Evolutionary conservation across 2,113 vertebrate genomes (phyloP), one percentile per base, ranked within the genome.

Genomic region (Oncorhynchus gorbuscha): DNA sequence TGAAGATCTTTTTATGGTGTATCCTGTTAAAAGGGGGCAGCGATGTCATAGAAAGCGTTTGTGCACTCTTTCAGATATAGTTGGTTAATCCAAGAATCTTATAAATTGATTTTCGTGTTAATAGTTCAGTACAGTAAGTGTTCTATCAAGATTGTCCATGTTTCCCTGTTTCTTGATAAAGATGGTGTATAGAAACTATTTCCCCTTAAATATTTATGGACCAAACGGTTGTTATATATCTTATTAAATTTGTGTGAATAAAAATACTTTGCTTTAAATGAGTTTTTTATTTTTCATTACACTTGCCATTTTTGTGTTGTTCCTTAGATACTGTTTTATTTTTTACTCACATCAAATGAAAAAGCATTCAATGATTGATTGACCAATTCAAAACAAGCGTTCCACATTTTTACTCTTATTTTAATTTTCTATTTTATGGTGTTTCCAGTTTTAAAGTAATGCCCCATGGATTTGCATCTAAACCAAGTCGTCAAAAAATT

Each of bases 241-340:
- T 97, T 96, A 99, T 99, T 99, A 97, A 99, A 98, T 98, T 97
- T 99, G 97, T 99, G 97, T 99, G 96, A 99, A 99, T 97, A 99
- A 99, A 99, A 95, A 92, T 90, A 93, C 92, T 96, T 97, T 94
- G 97, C 94, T 97, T 97, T 96, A 95, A 96, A 95, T 90, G 96
- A 96, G 94, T 97, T 98, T 98, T 98, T 98, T 98, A 96, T 97
- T 98, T 97, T 93, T 95, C 93, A 95, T 94, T 93, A 93, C 92
- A 90, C 90, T 90, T 87, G 84, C 88, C 86, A 90, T 92, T 89
- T 86, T 90, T 90, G 78, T 92, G 87, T 92, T 84, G 73, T 89
- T 76, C 79, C 81, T 88, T 79, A 82, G 86, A 84, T 86, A 87
- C 83, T 58, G 61, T 30, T 85, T 89, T 84, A 62, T 62, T 71